These are phyloP conservation scores for Salminus brasiliensis DNA, from an alignment of 2,113 vertebrate genomes.

Conservation along the genomic window DNA sequence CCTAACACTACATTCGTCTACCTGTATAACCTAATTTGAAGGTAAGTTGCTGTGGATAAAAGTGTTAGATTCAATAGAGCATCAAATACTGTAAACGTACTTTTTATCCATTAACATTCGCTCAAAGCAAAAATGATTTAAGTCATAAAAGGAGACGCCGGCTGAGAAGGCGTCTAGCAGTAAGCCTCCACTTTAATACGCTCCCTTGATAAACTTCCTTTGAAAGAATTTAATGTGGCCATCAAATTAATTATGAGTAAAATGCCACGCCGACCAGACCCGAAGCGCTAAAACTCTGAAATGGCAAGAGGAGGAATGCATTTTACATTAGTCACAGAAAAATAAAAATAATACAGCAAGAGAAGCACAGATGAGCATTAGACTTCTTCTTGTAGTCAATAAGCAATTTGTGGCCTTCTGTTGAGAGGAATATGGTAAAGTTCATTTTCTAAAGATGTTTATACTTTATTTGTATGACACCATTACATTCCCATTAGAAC, in stretches of 20 bases:
- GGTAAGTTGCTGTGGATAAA: too few species aligned
- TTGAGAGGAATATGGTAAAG: too few species aligned
- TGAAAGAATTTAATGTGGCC: background rate
- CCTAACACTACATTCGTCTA: too few species aligned
- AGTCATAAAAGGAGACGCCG: background rate
- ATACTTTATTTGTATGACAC: too few species aligned
- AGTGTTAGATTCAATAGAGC: too few species aligned
- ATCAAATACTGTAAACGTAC: too few species aligned
- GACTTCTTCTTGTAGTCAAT: background rate
- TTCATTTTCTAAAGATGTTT: too few species aligned
- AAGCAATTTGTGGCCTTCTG: too few species aligned
- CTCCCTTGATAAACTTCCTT: background rate
- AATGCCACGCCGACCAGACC: background rate
- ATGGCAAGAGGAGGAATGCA: background rate
- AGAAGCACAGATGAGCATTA: background rate
- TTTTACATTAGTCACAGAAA: background rate
- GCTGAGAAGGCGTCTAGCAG: background rate
- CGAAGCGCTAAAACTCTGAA: background rate
- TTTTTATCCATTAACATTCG: background rate
- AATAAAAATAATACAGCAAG: background rate
- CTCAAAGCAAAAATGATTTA: too few species aligned
- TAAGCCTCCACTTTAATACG: too few species aligned
- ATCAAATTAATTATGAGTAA: conserved; percentile 16
- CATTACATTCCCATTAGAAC: too few species aligned
- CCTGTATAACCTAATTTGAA: too few species aligned